Base-by-base conservation (phyloP, 2,797 vertebrate species). In the Microctenopoma stevenorrisi region DNA sequence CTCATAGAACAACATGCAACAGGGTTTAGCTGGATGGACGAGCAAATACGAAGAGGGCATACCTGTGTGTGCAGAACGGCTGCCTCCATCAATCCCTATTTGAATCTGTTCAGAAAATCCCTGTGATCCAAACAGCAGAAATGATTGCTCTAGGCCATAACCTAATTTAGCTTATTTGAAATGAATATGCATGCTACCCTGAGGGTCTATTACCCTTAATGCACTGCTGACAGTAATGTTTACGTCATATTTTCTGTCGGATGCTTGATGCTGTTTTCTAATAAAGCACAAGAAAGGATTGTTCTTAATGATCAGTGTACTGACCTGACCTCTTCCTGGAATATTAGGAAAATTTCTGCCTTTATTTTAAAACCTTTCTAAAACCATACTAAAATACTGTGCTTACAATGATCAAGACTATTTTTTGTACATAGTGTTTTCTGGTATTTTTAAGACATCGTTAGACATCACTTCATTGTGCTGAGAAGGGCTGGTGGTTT, bases 161-260 rank as follows among this genome's bases (percentile, higher is more conserved):
- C 26, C 43, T 51, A 48, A 63, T 64, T 44, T 58, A 47, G 51
- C 25, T 42, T 37, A 40, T 77, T 72, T 71, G 57, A 68, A 43
- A 76, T 74, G 49, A 66, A 84, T 64, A 73, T 79, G 43, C 49
- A 60, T 3, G 28, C 15, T 50, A 37, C 72, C 76, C 82, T 59
- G 35, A 22, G 74, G 82, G 58, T 75, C 70, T 79, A 63, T 77
- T 55, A 67, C 48, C 40, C 63, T 62, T 16, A 71, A 58, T 42
- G 25, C 53, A 49, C 48, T 62, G 56, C 43, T 63, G 75, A 74
- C 68, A 67, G 38, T 77, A 35, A 49, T 66, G 22, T 72, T 78
- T 74, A 68, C 0, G 43, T 46, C 35, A 46, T 70, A 53, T 58
- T 54, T 60, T 68, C 56, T 9, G 12, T 49, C 46, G 65, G 7